Evolutionary conservation across 2,888 invertebrate species (phyloP).

Genomic region (Acleris holmiana): DNA sequence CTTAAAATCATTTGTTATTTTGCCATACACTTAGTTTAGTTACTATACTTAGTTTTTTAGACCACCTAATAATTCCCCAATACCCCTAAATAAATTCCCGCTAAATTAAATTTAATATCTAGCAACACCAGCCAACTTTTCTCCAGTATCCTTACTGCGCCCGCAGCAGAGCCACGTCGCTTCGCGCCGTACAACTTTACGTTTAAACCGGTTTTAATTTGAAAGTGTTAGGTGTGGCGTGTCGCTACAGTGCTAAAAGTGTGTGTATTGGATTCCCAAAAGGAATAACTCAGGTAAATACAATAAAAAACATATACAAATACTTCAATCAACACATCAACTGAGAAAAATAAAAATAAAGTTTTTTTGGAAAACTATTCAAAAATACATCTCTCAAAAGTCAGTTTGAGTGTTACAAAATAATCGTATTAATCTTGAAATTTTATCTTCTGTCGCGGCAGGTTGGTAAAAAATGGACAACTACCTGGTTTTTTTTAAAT

Average conservation of each 20-base stretch:
- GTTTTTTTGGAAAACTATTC: too few relatives aligned
- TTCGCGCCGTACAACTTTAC: constrained; percentile 67
- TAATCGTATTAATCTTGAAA: constrained; percentile 7
- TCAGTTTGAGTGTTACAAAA: too few relatives aligned
- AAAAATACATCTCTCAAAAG: too few relatives aligned
- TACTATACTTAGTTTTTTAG: background rate
- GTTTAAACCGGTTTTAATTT: constrained; percentile 70
- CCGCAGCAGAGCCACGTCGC: constrained; percentile 52
- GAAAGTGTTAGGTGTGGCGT: constrained; percentile 78
- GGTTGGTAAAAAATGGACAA: constrained; percentile 32
- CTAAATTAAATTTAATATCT: constrained; percentile 32
- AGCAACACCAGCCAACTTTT: constrained; percentile 62
- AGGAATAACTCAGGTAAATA: constrained; percentile 26
- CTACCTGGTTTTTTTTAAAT: constrained; percentile 35
- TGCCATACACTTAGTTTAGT: too few relatives aligned
- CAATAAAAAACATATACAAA: background rate
- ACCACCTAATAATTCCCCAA: background rate
- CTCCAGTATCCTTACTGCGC: constrained; percentile 56
- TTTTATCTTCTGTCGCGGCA: constrained; percentile 18
- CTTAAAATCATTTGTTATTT: too few relatives aligned
- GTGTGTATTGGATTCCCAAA: constrained; percentile 32
- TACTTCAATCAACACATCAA: too few relatives aligned
- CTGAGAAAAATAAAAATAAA: too few relatives aligned
- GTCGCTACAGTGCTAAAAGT: constrained; percentile 29
- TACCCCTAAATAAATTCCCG: constrained; percentile 1